These are phyloP conservation scores for Diarsia brunnea DNA, from an alignment of 2,888 invertebrate genomes.

Conservation along the genomic window DNA sequence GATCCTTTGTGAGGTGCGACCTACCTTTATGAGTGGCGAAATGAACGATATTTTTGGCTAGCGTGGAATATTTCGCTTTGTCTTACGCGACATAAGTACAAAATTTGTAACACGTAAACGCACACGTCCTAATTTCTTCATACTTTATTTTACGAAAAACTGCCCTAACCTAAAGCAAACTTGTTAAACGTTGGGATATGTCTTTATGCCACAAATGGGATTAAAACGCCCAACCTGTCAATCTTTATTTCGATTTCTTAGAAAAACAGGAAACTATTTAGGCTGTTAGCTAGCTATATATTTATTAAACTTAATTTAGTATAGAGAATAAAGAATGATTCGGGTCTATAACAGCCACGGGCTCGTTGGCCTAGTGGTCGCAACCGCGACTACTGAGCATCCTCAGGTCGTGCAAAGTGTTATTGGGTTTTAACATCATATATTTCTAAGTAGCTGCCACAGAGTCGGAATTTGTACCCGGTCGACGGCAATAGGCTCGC, in stretches of 20 bases:
- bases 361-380: not conserved
- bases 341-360: not conserved
- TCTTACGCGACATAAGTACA: not conserved
- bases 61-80: not conserved
- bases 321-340: not conserved
- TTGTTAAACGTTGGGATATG: not conserved
- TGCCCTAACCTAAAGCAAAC: not conserved
- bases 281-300: too few relatives aligned
- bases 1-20: constrained; percentile 59
- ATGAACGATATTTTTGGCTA: constrained; percentile 41
- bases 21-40: constrained; percentile 39
- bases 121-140: not conserved
- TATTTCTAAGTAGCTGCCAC: not conserved
- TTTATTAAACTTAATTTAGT: too few relatives aligned
- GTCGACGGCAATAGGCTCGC: too few relatives aligned
- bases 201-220: not conserved
- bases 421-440: not conserved
- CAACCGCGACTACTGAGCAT: not conserved
- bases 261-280: not conserved
- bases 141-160: not conserved
- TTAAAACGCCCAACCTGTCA: not conserved
- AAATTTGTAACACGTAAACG: not conserved
- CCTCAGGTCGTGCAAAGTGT: not conserved
- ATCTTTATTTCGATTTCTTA: not conserved
- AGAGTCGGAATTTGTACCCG: too few relatives aligned